phyloP scores from a whole-genome alignment of 2,888 invertebrate genomes.

The Catonia carolina region DNA sequence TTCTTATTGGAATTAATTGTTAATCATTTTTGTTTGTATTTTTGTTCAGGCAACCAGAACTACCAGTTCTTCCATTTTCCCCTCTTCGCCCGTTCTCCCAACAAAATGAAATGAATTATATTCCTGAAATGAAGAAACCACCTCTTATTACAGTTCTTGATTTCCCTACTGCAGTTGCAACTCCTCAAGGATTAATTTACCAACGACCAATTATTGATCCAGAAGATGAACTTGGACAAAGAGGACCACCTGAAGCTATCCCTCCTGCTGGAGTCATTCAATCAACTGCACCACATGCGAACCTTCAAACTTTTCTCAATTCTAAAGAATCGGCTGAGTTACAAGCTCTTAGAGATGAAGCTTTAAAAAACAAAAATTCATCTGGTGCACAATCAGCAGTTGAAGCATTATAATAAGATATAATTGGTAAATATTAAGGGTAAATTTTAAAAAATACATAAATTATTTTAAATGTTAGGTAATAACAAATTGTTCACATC shows the following conservation, averaged over 20 bases:
- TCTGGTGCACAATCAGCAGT: conserved; percentile 18
- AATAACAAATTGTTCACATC: too few species aligned
- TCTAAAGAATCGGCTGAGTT: conserved; percentile 42
- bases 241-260: conserved; percentile 39
- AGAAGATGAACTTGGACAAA: conserved; percentile 34
- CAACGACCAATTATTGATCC: conserved; percentile 33
- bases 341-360: conserved; percentile 42
- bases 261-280: conserved; percentile 47
- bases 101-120: conserved; percentile 5
- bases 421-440: too few species aligned
- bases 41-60: background rate
- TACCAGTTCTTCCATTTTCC: conserved; percentile 15
- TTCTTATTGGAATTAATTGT: too few species aligned
- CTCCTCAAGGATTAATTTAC: conserved; percentile 33
- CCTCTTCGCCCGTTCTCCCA: conserved; percentile 16
- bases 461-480: too few species aligned
- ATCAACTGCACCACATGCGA: conserved; percentile 43
- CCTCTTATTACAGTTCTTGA: conserved; percentile 37
- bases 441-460: too few species aligned
- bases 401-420: conserved; percentile 12
- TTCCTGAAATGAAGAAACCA: conserved; percentile 17
- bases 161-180: conserved; percentile 36
- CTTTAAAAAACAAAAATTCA: conserved; percentile 37
- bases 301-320: conserved; percentile 42
- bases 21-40: background rate